phyloP scores from a whole-genome alignment of 2,113 vertebrate genomes.

The Irena cyanogastra region DNA sequence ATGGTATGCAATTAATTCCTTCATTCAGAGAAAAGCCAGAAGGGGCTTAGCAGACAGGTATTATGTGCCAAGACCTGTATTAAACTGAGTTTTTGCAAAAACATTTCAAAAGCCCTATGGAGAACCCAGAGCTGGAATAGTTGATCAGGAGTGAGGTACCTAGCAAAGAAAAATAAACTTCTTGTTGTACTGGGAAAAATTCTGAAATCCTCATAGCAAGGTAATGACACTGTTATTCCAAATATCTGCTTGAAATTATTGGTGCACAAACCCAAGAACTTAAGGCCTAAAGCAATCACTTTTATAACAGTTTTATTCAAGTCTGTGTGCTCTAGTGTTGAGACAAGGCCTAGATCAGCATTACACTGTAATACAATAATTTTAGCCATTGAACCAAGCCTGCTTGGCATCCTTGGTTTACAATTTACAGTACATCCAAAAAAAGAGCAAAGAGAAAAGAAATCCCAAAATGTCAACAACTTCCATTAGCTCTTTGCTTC shows the following conservation, averaged over 20 bases:
- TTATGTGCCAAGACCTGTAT: not conserved
- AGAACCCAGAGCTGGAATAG: not conserved
- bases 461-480: conserved; percentile 41
- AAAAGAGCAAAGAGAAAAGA: conserved; percentile 65
- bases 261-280: not conserved
- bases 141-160: not conserved
- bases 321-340: conserved; percentile 87
- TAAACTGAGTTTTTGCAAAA: not conserved
- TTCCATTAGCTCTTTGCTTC: conserved; percentile 71
- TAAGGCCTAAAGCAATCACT: not conserved
- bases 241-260: not conserved
- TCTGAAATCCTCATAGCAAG: not conserved
- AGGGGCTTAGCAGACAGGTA: not conserved
- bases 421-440: conserved; percentile 78
- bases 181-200: not conserved
- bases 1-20: not conserved
- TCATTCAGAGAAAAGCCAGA: not conserved
- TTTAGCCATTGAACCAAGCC: conserved; percentile 82
- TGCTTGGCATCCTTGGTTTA: conserved; percentile 79
- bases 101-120: not conserved
- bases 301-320: conserved; percentile 87
- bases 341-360: conserved; percentile 82
- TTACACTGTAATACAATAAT: conserved; percentile 78
- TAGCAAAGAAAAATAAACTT: not conserved
- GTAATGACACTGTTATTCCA: not conserved